These are phyloP conservation scores for Aphrophora alni DNA, from an alignment of 2,888 invertebrate species.

Conservation along the genomic window DNA sequence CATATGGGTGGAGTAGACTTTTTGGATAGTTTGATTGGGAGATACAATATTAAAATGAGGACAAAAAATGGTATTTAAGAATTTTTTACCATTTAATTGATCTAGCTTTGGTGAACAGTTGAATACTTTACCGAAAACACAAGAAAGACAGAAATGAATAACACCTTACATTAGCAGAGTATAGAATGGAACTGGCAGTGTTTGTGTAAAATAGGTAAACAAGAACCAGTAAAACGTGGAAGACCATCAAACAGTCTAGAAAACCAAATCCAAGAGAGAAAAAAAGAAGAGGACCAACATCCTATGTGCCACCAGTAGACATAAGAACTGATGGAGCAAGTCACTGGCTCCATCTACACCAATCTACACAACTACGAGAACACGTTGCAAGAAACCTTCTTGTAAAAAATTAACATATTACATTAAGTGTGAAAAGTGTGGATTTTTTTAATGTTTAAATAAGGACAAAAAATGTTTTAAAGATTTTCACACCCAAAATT, in stretches of 20 bases:
- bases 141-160: conserved; percentile 35
- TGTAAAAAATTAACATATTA: conserved; percentile 9
- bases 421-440: conserved; percentile 23
- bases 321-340: conserved; percentile 14
- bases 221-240: conserved; percentile 17
- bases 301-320: conserved; percentile 15
- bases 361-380: neutral
- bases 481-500: neutral
- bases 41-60: conserved; percentile 51
- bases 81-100: conserved; percentile 49
- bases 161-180: conserved; percentile 7
- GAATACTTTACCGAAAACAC: conserved; percentile 49
- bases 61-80: conserved; percentile 53
- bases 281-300: conserved; percentile 19
- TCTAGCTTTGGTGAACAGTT: conserved; percentile 46
- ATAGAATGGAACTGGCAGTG: conserved; percentile 6
- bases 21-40: conserved; percentile 52
- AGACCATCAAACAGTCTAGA: conserved; percentile 16
- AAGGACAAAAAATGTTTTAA: conserved; percentile 27
- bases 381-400: conserved; percentile 16
- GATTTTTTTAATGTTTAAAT: conserved; percentile 16
- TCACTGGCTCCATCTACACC: too few species aligned
- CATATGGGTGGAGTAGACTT: conserved; percentile 53
- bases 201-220: conserved; percentile 21
- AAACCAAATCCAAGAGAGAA: conserved; percentile 12